These are phyloP conservation scores for Clunio marinus DNA, from an alignment of 2,888 invertebrate species.

Conservation along the genomic window DNA sequence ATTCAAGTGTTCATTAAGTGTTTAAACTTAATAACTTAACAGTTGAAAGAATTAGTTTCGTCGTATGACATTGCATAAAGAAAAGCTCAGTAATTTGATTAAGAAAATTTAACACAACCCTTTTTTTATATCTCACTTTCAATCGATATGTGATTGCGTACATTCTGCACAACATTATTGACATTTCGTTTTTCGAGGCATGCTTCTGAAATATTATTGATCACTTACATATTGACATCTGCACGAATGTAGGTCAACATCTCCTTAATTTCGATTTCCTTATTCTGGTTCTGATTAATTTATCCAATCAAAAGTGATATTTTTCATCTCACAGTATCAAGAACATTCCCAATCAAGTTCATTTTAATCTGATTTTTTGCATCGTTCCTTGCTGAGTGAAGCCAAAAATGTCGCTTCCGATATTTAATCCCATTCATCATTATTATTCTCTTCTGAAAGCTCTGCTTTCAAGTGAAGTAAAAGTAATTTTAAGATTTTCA, in stretches of 20 bases:
- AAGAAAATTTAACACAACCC: too few relatives aligned
- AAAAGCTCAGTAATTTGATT: too few relatives aligned
- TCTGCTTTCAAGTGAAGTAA: neutral
- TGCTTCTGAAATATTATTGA: neutral
- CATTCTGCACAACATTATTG: too few relatives aligned
- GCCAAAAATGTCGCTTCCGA: neutral
- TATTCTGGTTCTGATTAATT: constrained; percentile 18
- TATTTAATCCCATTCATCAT: constrained; percentile 17
- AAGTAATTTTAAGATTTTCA: constrained; percentile 14
- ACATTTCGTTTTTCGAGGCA: too few relatives aligned
- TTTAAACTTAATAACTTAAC: too few relatives aligned
- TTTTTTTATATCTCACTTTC: too few relatives aligned
- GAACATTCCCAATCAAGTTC: neutral
- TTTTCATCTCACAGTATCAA: neutral
- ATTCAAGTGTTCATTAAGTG: too few relatives aligned
- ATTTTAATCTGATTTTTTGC: constrained; percentile 19
- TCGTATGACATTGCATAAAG: too few relatives aligned
- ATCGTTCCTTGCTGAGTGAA: neutral
- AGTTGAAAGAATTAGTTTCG: too few relatives aligned
- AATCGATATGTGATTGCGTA: too few relatives aligned
- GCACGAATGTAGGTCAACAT: constrained; percentile 30
- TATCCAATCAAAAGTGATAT: constrained; percentile 31
- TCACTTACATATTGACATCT: constrained; percentile 6
- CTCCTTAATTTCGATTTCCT: constrained; percentile 13
- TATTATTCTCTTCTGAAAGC: neutral